Base-by-base conservation (phyloP, 2,113 vertebrate species). In the Muscicapa adusta region DNA sequence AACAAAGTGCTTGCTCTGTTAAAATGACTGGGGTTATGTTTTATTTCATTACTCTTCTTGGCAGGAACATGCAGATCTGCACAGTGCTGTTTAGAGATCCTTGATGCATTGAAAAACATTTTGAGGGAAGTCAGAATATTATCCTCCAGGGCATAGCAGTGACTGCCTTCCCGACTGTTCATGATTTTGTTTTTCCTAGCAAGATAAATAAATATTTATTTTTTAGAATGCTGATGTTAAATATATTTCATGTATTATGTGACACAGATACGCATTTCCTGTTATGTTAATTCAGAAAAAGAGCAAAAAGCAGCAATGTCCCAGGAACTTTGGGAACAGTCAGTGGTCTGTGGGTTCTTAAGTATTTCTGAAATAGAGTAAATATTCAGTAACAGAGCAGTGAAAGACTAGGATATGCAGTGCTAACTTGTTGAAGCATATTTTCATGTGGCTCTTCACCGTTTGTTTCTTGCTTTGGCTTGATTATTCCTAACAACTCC, bases 331-430 rank as follows among this genome's bases (percentile, higher is more conserved):
- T 67, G 70, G 58, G 75, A 92, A 61, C 48, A 93, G 60, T 61
- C 58, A 71, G 77, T 67, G 80, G 33, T 80, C 56, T 92, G 83
- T 94, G 93, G 65, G 51, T 90, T 86, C 43, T 54, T 45, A 51
- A 74, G 14, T 93, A 77, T 85, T 95, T 94, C 60, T 91, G 50
- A 83, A 83, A 63, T 66, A 48, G n/a, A 31, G 23, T 85, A 96
- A 93, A 80, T 70, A 83, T 10, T 75, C n/a, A 40, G 48, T 60
- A 89, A 53, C 10, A 60, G 48, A 75, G 45, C 47, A 62, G 8
- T 24, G 26, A 73, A 80, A 47, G 66, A 34, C 4, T 20, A 23
- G 74, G 62, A 73, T 0, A 0, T 70, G 34, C 47, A 70, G 26
- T 62, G 63, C 38, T 66, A 70, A 83, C 33, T 85, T 4, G 1